Evolutionary conservation across 2,888 invertebrate species (phyloP), one percentile per base, ranked within the genome.

Genomic region (Tetropium fuscum): DNA sequence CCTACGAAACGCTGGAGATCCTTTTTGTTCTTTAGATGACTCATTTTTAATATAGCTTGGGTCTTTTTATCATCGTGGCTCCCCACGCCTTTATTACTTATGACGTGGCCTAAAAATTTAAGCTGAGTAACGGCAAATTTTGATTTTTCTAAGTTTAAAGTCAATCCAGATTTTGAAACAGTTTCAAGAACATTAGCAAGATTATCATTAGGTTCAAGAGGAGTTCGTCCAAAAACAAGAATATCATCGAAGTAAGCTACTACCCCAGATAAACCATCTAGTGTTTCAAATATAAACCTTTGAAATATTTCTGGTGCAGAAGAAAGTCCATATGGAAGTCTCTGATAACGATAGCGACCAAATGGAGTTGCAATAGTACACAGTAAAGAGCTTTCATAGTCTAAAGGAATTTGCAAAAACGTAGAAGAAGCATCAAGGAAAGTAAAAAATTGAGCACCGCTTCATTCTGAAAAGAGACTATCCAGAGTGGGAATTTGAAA

Each of bases 241-340:
- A 77, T 45, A 59, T 76, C 73, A 62, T 76, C 74, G 27, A 75
- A 60, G 44, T 71, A 70, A 1, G 68, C 53, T 10, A 56, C 54
- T 0, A 72, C 67, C n/a, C n/a, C n/a, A n/a, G n/a, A n/a, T n/a
- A n/a, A n/a, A 5, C 43, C 43, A 7, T 2, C 71, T 2, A 3
- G 5, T 1, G 20, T 25, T 22, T 16, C 18, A n/a, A 47, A 55
- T 18, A 55, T 30, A 11, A 47, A 13, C 10, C 40, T 30, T 22
- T 51, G 44, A 34, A 53, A 53, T 1, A 60, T 30, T 20, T 60
- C 47, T 16, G 44, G 44, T 2, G 27, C 27, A 1, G 27, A 44
- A 7, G 13, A 27, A n/a, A 64, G 60, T 6, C 62, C 58, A 58
- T 57, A 61, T 11, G 61, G 51, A 22, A 64, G 19, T 7, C 64